These are phyloP conservation scores for Laspeyria flexula DNA, from an alignment of 2,888 invertebrate genomes.

Conservation along the genomic window DNA sequence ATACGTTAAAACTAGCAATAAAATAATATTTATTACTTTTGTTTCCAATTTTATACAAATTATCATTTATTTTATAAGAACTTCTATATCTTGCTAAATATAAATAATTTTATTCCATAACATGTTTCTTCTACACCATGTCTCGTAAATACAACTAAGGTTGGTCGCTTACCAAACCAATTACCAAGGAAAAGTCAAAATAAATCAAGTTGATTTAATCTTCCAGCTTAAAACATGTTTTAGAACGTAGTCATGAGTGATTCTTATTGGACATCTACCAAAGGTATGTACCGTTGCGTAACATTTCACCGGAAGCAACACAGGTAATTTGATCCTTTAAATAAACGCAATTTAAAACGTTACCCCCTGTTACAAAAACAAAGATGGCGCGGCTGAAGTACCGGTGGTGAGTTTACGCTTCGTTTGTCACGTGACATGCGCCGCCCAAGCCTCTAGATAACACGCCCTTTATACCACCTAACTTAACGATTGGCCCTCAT, in stretches of 20 bases:
- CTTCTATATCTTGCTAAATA: no score
- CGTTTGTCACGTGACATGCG: slow-evolving; percentile 69
- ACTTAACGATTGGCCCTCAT: slow-evolving; percentile 67
- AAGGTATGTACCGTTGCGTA: slow-evolving; percentile 9
- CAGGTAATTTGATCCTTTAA: slow-evolving; percentile 46
- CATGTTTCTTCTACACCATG: no score
- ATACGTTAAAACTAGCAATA: background rate
- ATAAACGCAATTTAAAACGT: slow-evolving; percentile 46
- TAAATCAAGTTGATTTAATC: no score
- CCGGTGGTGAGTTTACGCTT: slow-evolving; percentile 72
- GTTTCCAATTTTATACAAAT: background rate
- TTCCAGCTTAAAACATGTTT: background rate
- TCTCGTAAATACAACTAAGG: no score
- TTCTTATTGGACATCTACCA: slow-evolving; percentile 4
- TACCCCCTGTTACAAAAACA: slow-evolving; percentile 66
- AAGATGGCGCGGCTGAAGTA: slow-evolving; percentile 70
- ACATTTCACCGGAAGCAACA: slow-evolving; percentile 28
- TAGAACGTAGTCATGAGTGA: background rate
- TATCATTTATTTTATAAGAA: no score
- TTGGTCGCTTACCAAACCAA: no score
- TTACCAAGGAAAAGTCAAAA: no score
- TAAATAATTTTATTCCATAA: no score
- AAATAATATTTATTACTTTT: background rate
- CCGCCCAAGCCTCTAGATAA: slow-evolving; percentile 72
- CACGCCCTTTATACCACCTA: slow-evolving; percentile 70